Base-by-base conservation (phyloP, 2,888 invertebrate species). In the Drosophila limbata region DNA sequence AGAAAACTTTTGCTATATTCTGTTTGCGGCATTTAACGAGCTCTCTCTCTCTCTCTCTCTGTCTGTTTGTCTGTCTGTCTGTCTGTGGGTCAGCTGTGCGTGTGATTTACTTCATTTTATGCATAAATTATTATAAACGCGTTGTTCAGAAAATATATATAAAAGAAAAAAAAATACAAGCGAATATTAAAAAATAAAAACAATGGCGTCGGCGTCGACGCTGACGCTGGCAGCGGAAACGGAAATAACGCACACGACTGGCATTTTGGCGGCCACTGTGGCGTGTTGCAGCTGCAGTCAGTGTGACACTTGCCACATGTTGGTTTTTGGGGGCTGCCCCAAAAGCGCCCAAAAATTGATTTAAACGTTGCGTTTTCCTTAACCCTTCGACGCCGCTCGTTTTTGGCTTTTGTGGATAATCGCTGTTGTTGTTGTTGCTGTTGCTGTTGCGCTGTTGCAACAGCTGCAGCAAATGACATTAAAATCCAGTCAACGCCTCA, bases 21-120 rank as follows among this genome's bases (percentile, higher is more conserved):
- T 84, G 84, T 84, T 84, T 87, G 85, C 85, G 85, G 85, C 89
- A 82, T 79, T 88, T 79, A 84, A 88, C 79, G 79, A 77, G 79
- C 53, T 31, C 9, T 9, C 21, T 13, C 48, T 9, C 25, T 39
- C 62, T 13, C 57, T 1, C 53, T n/a, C 19, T 15, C n/a, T 11
- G 31, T 35, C 25, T 17, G 4, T 53, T 51, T 2, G 40, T 28
- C 25, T 39, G 15, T 17, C 44, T 5, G 37, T 4, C 55, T 19
- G 5, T 44, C 35, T 33, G 9, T 65, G 13, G 15, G 37, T 42
- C 57, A 45, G 59, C 62, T 66, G 84, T 88, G 81, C 79, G 71
- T 75, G 71, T 88, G 86, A 85, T 83, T 85, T 84, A 84, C 79
- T 89, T 64, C 62, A 73, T 61, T 87, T 72, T 67, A 59, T 69